Conservation (phyloP, 35 echinoderm and acorn worm genomes). For the Amphiura filiformis region DNA sequence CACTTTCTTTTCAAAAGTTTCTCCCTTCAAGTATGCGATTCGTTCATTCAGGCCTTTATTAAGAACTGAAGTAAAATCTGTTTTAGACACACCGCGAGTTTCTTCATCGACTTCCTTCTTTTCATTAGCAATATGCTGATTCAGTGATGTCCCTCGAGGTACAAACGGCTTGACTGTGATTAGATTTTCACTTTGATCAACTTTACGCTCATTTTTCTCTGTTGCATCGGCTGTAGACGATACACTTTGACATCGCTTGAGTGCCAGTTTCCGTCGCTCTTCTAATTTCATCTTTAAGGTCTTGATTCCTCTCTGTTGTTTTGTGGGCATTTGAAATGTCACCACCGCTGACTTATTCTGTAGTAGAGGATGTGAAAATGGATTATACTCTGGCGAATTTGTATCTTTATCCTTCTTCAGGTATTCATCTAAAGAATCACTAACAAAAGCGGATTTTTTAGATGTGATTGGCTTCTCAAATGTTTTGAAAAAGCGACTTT, state of each 20-base stretch:
- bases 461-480: slow-evolving; percentile 75
- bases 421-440: slow-evolving; percentile 68
- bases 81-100: neutral
- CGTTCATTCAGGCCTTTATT: neutral
- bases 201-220: neutral
- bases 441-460: slow-evolving; percentile 81
- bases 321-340: slow-evolving; percentile 58
- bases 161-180: slow-evolving; percentile 1
- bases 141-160: neutral
- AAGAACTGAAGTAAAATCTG: neutral
- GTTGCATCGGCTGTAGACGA: neutral
- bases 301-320: slow-evolving; percentile 36
- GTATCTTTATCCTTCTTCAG: slow-evolving; percentile 21
- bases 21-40: neutral
- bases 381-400: neutral
- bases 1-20: neutral
- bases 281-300: slow-evolving; percentile 49
- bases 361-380: slow-evolving; percentile 12
- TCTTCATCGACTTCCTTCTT: neutral
- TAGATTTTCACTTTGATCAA: neutral
- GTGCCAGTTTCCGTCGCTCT: neutral
- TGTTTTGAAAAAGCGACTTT: slow-evolving; percentile 66
- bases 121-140: neutral
- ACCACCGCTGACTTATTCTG: slow-evolving; percentile 30
- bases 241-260: neutral